Evolutionary conservation across 37 sponge, comb jelly and placozoan species (phyloP).

Genomic region (Cliona cf. orientalis): DNA sequence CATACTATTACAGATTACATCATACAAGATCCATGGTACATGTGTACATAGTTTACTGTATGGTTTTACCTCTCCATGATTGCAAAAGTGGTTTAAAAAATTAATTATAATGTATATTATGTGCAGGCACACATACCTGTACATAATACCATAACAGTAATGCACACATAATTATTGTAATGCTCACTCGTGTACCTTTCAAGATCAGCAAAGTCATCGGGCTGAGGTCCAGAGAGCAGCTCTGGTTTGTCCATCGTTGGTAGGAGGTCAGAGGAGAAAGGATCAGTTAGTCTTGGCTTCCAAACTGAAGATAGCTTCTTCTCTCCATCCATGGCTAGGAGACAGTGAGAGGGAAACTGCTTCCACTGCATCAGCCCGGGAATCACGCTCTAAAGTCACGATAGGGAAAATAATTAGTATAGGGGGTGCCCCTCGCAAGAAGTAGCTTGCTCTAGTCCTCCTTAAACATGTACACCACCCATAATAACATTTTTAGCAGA

Average conservation of each 20-base stretch:
- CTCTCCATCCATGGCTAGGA: conserved; percentile 26
- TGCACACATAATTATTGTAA: not conserved
- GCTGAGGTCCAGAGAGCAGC: conserved; percentile 24
- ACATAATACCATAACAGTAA: not conserved
- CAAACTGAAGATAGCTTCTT: conserved; percentile 15
- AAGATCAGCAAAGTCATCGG: conserved; percentile 40
- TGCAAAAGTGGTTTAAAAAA: not conserved
- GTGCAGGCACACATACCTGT: not conserved
- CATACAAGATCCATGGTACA: no score
- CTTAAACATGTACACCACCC: not conserved
- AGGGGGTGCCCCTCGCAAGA: no score
- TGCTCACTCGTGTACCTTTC: conserved; percentile 2
- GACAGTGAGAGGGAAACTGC: conserved; percentile 51
- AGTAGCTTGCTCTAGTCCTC: no score
- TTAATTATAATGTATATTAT: not conserved
- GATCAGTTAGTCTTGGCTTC: conserved; percentile 30
- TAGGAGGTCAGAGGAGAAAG: conserved; percentile 36
- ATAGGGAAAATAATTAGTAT: no score
- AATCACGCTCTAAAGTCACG: conserved; percentile 55
- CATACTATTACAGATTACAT: no score
- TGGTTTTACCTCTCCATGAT: not conserved
- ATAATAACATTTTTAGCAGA: not conserved
- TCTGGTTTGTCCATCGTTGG: not conserved
- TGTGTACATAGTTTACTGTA: not conserved
- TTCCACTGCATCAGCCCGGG: conserved; percentile 72